Evolutionary conservation across 1,140 invertebrate species (phyloP), one percentile per base, ranked within the genome.

Genomic region (Sycophaga agraensis): DNA sequence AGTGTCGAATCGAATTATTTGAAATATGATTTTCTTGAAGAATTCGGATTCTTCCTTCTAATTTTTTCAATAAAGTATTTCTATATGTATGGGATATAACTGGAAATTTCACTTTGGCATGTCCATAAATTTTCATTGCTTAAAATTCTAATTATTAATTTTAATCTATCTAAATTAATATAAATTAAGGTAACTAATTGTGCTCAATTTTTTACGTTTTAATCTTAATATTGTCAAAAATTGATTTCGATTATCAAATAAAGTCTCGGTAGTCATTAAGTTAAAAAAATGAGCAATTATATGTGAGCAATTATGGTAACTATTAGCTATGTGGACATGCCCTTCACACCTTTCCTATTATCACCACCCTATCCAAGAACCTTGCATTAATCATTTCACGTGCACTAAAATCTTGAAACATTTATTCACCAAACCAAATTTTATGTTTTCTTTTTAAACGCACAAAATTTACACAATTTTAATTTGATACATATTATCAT

Each of bases 351-450:
- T 17, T 55, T 49, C 26, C 53, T 37, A 11, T 34, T 14, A 14
- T 56, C 26, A 49, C 34, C 17, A 21, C 28, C 54, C 37, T 12
- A 31, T 56, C 59, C 53, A 40, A 24, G n/a, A 56, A 57, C 60
- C 60, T 50, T 50, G 39, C 54, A 53, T 63, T 40, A 12, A 37
- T 45, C 61, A 57, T 63, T 26, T 63, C 61, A 63, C 21, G 26
- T 58, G 54, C 54, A 58, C 61, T 48, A 51, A 40, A 62, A 42
- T 43, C 39, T 57, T 24, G n/a, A 51, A 12, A 24, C 39, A 16
- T 53, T 63, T 24, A 63, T 57, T 31, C 28, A 63, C 42, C 11
- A 43, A 35, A 42, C 39, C 22, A 57, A 42, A 21, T 50, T 53
- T 43, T 51, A 42, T 19, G 40, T 14, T 58, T 57, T 63, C 49